Conservation (phyloP, 2,113 vertebrate genomes). For the Mandrillus leucophaeus region DNA sequence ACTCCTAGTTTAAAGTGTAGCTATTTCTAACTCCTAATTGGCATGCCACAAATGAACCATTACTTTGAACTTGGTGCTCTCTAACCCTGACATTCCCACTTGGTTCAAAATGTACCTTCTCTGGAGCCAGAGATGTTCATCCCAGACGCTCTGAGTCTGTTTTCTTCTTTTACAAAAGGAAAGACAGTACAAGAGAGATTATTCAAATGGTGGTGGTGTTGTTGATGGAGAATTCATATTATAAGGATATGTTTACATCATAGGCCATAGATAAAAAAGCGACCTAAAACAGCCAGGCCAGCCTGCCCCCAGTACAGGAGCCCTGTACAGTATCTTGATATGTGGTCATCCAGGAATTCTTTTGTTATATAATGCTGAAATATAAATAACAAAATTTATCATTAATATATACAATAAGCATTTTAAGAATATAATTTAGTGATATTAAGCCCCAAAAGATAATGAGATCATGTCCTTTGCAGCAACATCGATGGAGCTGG, state of each 20-base stretch:
- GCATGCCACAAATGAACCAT: not conserved
- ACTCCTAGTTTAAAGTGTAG: slow-evolving; percentile 35
- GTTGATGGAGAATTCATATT: not conserved
- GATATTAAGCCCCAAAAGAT: not conserved
- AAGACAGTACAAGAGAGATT: not conserved
- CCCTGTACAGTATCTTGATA: not conserved
- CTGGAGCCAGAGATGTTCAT: not conserved
- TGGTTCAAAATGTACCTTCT: not conserved
- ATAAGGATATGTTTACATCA: not conserved
- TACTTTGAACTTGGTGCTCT: not conserved
- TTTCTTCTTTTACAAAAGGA: not conserved
- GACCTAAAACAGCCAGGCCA: not conserved
- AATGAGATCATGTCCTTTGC: no score
- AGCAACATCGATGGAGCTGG: no score
- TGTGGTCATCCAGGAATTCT: not conserved
- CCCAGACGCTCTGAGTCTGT: not conserved
- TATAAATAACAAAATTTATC: not conserved
- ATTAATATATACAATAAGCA: not conserved
- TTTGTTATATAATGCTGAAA: slow-evolving; percentile 16
- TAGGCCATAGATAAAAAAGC: not conserved
- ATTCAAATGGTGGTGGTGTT: not conserved
- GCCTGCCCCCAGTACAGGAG: not conserved
- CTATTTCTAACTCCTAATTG: slow-evolving; percentile 41
- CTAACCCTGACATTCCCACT: not conserved
- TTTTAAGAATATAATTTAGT: not conserved